phyloP scores from a whole-genome alignment of 2,797 vertebrate genomes.

The Urophycis tenuis region DNA sequence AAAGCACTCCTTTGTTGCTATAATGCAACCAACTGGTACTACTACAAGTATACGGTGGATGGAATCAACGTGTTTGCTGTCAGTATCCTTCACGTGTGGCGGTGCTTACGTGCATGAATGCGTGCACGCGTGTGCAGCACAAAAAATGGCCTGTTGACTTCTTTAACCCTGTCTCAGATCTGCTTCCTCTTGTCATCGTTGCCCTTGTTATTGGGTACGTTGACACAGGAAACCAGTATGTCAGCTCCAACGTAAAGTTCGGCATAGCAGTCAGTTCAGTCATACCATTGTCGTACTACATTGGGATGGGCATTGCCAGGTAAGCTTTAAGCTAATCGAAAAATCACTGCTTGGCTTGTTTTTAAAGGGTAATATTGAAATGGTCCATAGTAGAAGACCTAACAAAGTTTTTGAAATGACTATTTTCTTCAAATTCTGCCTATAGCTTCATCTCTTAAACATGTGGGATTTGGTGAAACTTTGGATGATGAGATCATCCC shows the following conservation, averaged over 20 bases:
- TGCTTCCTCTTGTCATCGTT: slow-evolving; percentile 78
- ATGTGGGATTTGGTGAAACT: too few species aligned
- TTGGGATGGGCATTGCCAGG: slow-evolving; percentile 90
- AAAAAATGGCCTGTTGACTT: slow-evolving; percentile 22
- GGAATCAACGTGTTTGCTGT: slow-evolving; percentile 80
- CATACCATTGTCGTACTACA: slow-evolving; percentile 85
- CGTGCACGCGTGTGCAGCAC: background rate
- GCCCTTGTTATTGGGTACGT: slow-evolving; percentile 77
- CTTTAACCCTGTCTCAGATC: slow-evolving; percentile 67
- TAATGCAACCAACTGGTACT: slow-evolving; percentile 75
- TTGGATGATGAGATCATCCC: too few species aligned
- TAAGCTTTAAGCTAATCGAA: slow-evolving; percentile 56
- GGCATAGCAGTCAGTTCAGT: slow-evolving; percentile 76
- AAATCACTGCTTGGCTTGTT: background rate
- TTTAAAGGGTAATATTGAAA: background rate
- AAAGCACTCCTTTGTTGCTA: slow-evolving; percentile 75
- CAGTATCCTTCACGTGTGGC: slow-evolving; percentile 71
- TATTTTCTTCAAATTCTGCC: background rate
- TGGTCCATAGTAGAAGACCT: background rate
- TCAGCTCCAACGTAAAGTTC: slow-evolving; percentile 76
- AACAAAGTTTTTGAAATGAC: background rate
- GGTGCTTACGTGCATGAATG: background rate
- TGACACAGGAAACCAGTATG: slow-evolving; percentile 72
- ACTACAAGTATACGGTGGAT: slow-evolving; percentile 80
- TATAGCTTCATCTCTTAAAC: too few species aligned